phyloP scores from a whole-genome alignment of 2,797 vertebrate species.

The Myotis vivesi region DNA sequence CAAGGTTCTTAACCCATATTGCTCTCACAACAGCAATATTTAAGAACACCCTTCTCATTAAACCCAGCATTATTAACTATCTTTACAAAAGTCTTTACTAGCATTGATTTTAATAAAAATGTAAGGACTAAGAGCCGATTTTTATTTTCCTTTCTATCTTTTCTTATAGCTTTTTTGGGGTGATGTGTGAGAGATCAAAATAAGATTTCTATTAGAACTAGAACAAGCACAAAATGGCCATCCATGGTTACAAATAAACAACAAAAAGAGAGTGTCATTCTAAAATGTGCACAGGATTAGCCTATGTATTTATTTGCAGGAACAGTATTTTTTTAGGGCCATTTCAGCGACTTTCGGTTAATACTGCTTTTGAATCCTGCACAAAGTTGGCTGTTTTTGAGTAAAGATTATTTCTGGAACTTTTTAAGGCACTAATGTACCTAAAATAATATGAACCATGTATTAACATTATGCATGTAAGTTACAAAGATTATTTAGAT shows the following conservation, averaged over 20 bases:
- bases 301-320: constrained; percentile 22
- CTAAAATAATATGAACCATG: constrained; percentile 25
- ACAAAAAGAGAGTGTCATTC: background rate
- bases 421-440: background rate
- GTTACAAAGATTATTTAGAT: background rate
- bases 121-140: background rate
- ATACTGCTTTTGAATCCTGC: background rate
- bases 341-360: constrained; percentile 4
- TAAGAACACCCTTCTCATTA: background rate
- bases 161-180: background rate
- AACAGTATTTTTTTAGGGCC: background rate
- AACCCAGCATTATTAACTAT: background rate
- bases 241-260: background rate
- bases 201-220: background rate
- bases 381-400: constrained; percentile 13
- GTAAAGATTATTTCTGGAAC: constrained; percentile 24
- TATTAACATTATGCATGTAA: background rate
- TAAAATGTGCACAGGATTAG: background rate
- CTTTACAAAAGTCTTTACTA: background rate
- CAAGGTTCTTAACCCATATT: background rate
- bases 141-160: constrained; percentile 18
- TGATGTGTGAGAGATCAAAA: background rate
- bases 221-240: background rate
- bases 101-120: constrained; percentile 44
- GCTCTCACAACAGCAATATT: background rate